phyloP scores from a whole-genome alignment of 2,888 invertebrate species.

The Nysson spinosus region DNA sequence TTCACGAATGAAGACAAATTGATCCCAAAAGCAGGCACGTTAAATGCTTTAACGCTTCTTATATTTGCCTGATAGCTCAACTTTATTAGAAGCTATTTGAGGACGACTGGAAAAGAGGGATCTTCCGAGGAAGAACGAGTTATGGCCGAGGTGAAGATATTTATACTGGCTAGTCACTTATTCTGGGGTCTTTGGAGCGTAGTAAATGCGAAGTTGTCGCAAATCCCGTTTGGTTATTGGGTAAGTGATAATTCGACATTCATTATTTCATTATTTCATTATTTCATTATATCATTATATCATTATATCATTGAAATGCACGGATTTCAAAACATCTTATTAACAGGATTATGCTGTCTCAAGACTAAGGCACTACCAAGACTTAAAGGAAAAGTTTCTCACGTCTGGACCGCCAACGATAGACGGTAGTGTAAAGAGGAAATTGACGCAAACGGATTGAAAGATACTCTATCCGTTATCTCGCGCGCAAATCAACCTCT shows the following conservation, averaged over 20 bases:
- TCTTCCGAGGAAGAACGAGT: slow-evolving; percentile 80
- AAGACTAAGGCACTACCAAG: slow-evolving; percentile 82
- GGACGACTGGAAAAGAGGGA: slow-evolving; percentile 75
- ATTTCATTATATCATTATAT: no score
- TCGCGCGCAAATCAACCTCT: no score
- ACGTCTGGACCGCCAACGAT: slow-evolving; percentile 55
- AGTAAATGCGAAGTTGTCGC: slow-evolving; percentile 90
- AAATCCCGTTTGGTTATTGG: slow-evolving; percentile 97
- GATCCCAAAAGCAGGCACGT: not conserved
- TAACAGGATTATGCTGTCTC: slow-evolving; percentile 84
- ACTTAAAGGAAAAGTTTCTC: slow-evolving; percentile 80
- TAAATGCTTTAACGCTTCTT: not conserved
- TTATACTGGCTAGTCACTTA: slow-evolving; percentile 92
- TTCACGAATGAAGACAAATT: no score
- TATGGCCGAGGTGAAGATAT: slow-evolving; percentile 88
- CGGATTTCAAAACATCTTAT: no score
- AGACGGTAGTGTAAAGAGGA: no score
- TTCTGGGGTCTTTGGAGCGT: slow-evolving; percentile 97
- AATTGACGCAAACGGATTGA: no score
- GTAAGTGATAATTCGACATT: no score
- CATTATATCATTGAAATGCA: no score
- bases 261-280: no score
- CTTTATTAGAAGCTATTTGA: slow-evolving; percentile 77
- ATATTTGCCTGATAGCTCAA: slow-evolving; percentile 71
- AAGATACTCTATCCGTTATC: no score